phyloP scores from a whole-genome alignment of 2,888 invertebrate species.

The Bellardia bayeri region DNA sequence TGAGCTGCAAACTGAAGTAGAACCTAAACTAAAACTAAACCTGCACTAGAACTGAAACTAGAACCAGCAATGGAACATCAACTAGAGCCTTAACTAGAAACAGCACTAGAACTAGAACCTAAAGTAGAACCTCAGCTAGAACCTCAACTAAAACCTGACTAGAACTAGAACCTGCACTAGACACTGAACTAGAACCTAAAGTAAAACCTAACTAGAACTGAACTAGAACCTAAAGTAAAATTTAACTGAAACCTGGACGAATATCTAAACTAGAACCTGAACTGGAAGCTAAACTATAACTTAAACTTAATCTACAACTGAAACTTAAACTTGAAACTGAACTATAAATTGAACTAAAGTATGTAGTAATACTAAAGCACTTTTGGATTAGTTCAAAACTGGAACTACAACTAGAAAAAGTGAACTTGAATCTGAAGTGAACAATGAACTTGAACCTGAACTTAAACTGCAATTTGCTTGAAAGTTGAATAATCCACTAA shows the following conservation, averaged over 20 bases:
- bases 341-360: background rate
- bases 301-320: no score
- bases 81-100: no score
- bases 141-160: background rate
- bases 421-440: slow-evolving; percentile 6
- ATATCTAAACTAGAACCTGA: background rate
- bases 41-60: no score
- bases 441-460: background rate
- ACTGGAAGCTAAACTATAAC: background rate
- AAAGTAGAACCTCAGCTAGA: background rate
- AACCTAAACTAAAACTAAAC: no score
- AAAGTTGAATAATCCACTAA: background rate
- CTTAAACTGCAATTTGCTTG: background rate
- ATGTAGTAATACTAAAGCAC: background rate
- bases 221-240: background rate
- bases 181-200: no score
- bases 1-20: no score
- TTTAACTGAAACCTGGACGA: no score
- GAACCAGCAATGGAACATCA: no score
- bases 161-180: no score
- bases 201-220: background rate
- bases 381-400: background rate
- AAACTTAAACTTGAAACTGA: background rate
- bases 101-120: no score
- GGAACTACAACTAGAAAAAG: background rate